Evolutionary conservation across 2,113 vertebrate genomes (phyloP), one percentile per base, ranked within the genome.

Genomic region (Dasypus novemcinctus): DNA sequence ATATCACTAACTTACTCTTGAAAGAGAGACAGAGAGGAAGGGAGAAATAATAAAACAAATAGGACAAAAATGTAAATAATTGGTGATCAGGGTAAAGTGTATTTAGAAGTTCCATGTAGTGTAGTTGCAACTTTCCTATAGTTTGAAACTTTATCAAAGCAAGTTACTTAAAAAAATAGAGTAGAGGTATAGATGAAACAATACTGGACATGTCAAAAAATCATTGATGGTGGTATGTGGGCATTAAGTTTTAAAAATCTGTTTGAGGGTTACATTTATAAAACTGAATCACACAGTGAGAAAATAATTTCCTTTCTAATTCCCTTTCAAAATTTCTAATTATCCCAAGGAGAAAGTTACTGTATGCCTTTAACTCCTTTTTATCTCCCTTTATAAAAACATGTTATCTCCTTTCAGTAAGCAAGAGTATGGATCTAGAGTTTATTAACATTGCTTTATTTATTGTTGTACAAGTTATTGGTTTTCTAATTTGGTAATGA

Each of bases 131-230:
- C 36, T 80, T 85, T 71, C 79, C 38, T 88, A 11, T 41, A 83
- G 57, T 93, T 46, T 90, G 25, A 93, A 90, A 75, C 72, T 43
- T 41, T 63, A 85, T 57, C 23, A 78, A 83, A 91, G 43, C 59
- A 90, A 74, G 27, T 43, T 71, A 71, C 49, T 66, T 43, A 43
- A 38, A 54, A 54, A 87, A 74, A 85, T 87, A 87, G 29, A 75
- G 18, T 41, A 7, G 25, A 82, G 25, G 25, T 90, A 38, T 13
- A 75, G 13, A 93, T 90, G 59, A 88, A 88, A 95, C 25, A 84
- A 64, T 78, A 76, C 0, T 71, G 29, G 25, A 25, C 63, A 78
- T 57, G 25, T 63, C 25, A 82, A 36, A 49, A 23, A 66, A 92
- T 59, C n/a, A 75, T 12, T 76, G 43, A 92, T 23, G 33, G 7